Evolutionary conservation across 2,888 invertebrate species (phyloP).

Genomic region (Drosophila sordidula): DNA sequence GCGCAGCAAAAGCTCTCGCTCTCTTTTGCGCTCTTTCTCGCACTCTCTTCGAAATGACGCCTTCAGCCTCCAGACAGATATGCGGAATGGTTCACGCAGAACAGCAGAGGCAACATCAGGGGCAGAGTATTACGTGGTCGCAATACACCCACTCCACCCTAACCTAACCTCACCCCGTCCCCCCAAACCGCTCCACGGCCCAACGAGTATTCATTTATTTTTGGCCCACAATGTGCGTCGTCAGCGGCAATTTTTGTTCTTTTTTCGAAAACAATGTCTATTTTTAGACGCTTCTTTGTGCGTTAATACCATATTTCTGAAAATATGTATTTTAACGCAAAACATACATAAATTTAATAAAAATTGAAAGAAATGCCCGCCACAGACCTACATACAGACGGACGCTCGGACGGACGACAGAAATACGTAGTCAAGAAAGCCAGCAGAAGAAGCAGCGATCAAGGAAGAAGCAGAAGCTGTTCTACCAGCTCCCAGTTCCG

Average conservation of each 20-base stretch:
- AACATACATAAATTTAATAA: constrained; percentile 65
- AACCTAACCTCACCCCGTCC: not conserved
- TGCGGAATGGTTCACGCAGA: not conserved
- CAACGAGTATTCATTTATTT: constrained; percentile 58
- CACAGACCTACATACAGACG: too few species aligned
- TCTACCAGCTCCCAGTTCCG: too few species aligned
- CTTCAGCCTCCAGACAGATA: constrained; percentile 3
- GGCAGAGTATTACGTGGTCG: constrained; percentile 54
- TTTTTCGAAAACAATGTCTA: constrained; percentile 73
- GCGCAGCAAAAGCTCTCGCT: not conserved
- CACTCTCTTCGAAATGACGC: not conserved
- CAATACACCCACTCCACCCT: constrained; percentile 26
- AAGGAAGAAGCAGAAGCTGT: not conserved
- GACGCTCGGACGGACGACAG: not conserved
- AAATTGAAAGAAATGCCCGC: constrained; percentile 60
- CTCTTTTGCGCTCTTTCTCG: not conserved
- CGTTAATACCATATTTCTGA: constrained; percentile 79
- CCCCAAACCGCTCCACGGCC: constrained; percentile 6
- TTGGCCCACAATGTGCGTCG: constrained; percentile 75
- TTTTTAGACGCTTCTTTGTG: constrained; percentile 72
- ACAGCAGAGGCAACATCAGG: constrained; percentile 5
- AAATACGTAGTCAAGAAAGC: constrained; percentile 27
- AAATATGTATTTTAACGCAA: constrained; percentile 64
- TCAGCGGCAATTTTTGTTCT: constrained; percentile 61
- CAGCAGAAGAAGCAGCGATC: not conserved